These are phyloP conservation scores for Semotilus atromaculatus DNA, from an alignment of 2,797 vertebrate species.

Conservation along the genomic window DNA sequence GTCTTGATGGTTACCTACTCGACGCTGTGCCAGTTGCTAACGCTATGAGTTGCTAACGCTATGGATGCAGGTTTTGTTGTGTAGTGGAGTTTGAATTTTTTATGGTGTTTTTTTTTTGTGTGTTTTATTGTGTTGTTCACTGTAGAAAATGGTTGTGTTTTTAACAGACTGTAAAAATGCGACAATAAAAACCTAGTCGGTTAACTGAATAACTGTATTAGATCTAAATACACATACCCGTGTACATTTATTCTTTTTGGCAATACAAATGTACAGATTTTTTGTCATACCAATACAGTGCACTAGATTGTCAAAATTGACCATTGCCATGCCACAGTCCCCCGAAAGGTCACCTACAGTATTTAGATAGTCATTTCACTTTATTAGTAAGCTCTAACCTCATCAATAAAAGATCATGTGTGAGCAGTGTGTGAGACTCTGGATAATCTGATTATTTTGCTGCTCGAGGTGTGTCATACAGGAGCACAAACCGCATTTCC, in stretches of 20 bases:
- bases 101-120: background rate
- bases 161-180: too few relatives aligned
- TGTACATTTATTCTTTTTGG: background rate
- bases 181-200: too few relatives aligned
- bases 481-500: constrained; percentile 10
- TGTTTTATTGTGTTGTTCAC: background rate
- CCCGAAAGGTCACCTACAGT: background rate
- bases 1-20: too few relatives aligned
- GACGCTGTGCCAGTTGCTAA: too few relatives aligned
- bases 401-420: constrained; percentile 17
- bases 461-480: constrained; percentile 10
- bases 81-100: background rate
- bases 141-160: too few relatives aligned
- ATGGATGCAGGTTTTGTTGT: too few relatives aligned
- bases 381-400: background rate
- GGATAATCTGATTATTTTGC: constrained; percentile 24
- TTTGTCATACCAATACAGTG: background rate
- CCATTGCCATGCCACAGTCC: too few relatives aligned
- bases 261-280: background rate
- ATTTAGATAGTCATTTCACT: background rate
- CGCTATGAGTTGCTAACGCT: too few relatives aligned
- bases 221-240: background rate
- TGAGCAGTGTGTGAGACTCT: background rate
- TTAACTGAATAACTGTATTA: background rate
- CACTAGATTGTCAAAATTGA: background rate